These are phyloP conservation scores for Calameuta idolon DNA, from an alignment of 2,888 invertebrate genomes.

Conservation along the genomic window DNA sequence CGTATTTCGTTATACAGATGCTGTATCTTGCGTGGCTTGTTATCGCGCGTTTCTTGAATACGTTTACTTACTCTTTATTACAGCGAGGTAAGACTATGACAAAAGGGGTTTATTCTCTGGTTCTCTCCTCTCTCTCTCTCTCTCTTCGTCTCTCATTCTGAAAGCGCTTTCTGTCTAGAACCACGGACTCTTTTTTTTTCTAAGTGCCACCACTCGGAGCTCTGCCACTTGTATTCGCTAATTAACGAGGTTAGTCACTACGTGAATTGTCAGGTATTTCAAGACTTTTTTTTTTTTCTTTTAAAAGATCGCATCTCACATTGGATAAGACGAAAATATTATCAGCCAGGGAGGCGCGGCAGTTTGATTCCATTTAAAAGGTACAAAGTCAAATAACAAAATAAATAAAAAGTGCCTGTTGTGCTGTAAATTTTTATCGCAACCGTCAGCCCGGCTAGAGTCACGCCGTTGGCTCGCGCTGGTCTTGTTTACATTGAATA, in stretches of 20 bases:
- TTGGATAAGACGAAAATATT: not conserved
- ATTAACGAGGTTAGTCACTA: slow-evolving; percentile 41
- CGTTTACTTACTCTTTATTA: slow-evolving; percentile 19
- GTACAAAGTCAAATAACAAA: not conserved
- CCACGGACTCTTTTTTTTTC: slow-evolving; percentile 26
- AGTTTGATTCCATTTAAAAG: not conserved
- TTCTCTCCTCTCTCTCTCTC: not conserved
- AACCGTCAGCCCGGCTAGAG: not conserved
- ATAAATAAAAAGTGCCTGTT: not conserved
- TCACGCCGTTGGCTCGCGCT: too few relatives aligned
- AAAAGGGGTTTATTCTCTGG: not conserved
- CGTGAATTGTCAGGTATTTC: not conserved
- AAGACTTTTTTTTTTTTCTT: not conserved
- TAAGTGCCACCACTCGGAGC: slow-evolving; percentile 30
- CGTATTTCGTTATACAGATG: slow-evolving; percentile 9
- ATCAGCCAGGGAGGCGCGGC: not conserved
- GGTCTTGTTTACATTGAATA: not conserved
- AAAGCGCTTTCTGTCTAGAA: slow-evolving; percentile 36
- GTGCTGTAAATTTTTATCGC: not conserved
- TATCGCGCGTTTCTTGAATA: slow-evolving; percentile 19
- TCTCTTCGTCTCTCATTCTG: slow-evolving; percentile 32
- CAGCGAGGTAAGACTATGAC: slow-evolving; percentile 1
- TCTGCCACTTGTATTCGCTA: slow-evolving; percentile 39
- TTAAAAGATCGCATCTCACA: not conserved
- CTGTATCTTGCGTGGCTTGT: slow-evolving; percentile 16